Evolutionary conservation across 35 echinoderm and acorn worm species (phyloP).

Genomic region (Eucidaris tribuloides): DNA sequence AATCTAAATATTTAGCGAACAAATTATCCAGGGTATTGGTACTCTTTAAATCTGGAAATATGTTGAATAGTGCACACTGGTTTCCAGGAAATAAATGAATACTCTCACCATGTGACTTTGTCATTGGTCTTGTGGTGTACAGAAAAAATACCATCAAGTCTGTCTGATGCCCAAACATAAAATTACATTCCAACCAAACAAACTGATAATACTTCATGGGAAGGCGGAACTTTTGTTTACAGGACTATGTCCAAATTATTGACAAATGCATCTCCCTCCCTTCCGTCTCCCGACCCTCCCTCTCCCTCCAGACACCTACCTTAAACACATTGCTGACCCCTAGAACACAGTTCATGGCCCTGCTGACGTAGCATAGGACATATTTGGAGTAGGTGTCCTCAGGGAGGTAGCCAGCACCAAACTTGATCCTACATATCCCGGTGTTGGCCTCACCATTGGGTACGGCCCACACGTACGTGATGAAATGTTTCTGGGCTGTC

Average conservation of each 20-base stretch:
- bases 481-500: constrained; percentile 43
- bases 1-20: too few species aligned
- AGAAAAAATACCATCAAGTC: neutral
- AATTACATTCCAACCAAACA: neutral
- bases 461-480: constrained; percentile 83
- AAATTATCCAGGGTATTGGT: too few species aligned
- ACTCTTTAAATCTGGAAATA: too few species aligned
- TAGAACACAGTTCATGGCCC: constrained; percentile 70
- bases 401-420: constrained; percentile 64
- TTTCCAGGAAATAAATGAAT: too few species aligned
- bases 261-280: too few species aligned
- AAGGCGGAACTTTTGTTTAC: neutral
- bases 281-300: neutral
- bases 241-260: neutral
- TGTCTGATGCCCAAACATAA: too few species aligned
- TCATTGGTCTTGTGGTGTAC: too few species aligned
- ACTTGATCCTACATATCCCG: constrained; percentile 47
- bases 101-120: too few species aligned
- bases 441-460: constrained; percentile 10
- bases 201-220: neutral
- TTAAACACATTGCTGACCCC: constrained; percentile 92
- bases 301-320: constrained; percentile 83
- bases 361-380: constrained; percentile 90
- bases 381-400: constrained; percentile 75
- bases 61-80: too few species aligned